A percentile compares a stretch with the other conserved stretches of the same genome.
phyloP scores from a whole-genome alignment of 92 coral and sea anemone species.

The Parazoanthus darwini region DNA sequence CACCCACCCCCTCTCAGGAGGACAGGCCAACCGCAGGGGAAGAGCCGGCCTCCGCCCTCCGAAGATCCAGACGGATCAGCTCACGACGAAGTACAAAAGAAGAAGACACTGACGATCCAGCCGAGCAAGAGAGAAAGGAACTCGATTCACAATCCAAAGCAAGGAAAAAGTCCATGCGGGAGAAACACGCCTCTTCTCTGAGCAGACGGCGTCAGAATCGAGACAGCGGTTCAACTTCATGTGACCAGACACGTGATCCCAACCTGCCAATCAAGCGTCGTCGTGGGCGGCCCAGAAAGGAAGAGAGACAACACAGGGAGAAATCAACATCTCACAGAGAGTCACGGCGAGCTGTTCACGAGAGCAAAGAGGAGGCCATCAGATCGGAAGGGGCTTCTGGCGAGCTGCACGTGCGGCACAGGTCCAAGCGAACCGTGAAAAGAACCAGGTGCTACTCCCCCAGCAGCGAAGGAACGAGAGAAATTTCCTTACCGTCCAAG shows the following conservation, averaged over 20 bases:
- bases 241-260: slow-evolving; percentile 18
- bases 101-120: slow-evolving; percentile 55
- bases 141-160: slow-evolving; percentile 1
- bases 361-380: slow-evolving; percentile 14
- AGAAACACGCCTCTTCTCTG: neutral
- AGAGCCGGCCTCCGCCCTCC: slow-evolving; percentile 26
- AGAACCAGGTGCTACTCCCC: slow-evolving; percentile 93
- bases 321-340: slow-evolving; percentile 13
- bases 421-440: slow-evolving; percentile 83
- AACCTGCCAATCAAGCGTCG: slow-evolving; percentile 54
- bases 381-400: slow-evolving; percentile 29
- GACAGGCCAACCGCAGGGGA: neutral
- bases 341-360: slow-evolving; percentile 34
- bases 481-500: slow-evolving; percentile 79
- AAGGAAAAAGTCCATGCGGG: slow-evolving; percentile 32
- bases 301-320: slow-evolving; percentile 31
- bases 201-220: slow-evolving; percentile 3
- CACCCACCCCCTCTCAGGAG: slow-evolving; percentile 24
- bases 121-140: slow-evolving; percentile 31
- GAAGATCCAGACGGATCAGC: slow-evolving; percentile 66
- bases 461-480: slow-evolving; percentile 87
- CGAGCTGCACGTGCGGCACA: slow-evolving; percentile 49
- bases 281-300: slow-evolving; percentile 82
- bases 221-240: slow-evolving; percentile 20
- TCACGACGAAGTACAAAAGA: slow-evolving; percentile 68